Conservation (phyloP, 2,797 vertebrate species). For the Menidia menidia region DNA sequence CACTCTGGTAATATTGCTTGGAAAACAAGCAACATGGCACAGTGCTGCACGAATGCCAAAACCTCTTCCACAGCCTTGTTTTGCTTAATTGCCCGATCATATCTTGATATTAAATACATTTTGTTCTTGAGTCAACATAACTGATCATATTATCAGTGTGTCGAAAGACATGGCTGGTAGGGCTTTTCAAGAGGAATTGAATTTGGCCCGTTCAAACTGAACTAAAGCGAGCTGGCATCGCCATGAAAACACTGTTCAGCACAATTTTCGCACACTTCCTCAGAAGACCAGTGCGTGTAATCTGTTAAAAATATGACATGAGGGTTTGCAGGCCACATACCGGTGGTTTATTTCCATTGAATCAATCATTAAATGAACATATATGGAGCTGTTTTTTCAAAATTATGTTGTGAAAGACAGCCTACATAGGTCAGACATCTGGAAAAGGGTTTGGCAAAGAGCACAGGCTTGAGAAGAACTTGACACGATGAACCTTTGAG, state of each 20-base stretch:
- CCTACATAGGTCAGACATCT: not conserved
- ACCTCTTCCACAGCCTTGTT: constrained; percentile 18
- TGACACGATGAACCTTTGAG: not conserved
- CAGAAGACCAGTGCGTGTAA: constrained; percentile 3
- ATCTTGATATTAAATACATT: constrained; percentile 32
- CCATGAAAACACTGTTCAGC: not conserved
- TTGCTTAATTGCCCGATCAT: constrained; percentile 18
- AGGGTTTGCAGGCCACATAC: constrained; percentile 21
- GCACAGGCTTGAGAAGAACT: not conserved
- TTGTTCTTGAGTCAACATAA: constrained; percentile 30
- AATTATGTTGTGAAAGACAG: not conserved
- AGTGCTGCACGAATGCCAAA: constrained; percentile 14
- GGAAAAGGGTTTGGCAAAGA: not conserved
- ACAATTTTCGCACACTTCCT: constrained; percentile 13
- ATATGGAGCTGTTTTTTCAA: not conserved
- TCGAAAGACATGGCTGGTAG: constrained; percentile 2
- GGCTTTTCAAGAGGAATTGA: constrained; percentile 9
- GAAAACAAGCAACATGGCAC: constrained; percentile 20
- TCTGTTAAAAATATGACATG: constrained; percentile 28
- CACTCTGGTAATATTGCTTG: constrained; percentile 18
- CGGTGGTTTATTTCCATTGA: constrained; percentile 7
- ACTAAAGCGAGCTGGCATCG: constrained; percentile 22
- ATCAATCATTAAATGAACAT: constrained; percentile 7
- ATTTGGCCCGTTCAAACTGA: constrained; percentile 16
- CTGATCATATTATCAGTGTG: constrained; percentile 20